Base-by-base conservation (phyloP, 1,140 invertebrate species). In the Eciton burchellii region DNA sequence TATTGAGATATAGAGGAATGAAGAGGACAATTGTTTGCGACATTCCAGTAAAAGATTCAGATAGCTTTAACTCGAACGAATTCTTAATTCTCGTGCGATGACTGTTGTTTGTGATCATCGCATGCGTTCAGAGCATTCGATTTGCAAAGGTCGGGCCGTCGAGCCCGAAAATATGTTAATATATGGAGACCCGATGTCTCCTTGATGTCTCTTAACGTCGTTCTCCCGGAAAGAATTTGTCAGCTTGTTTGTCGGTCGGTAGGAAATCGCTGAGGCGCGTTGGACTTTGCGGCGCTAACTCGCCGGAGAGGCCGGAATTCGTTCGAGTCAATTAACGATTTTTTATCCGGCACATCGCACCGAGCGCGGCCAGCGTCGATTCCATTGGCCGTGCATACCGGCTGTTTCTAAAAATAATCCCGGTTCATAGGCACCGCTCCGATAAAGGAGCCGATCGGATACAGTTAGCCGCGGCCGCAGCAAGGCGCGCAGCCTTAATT, bases 391-490 rank as follows among this genome's bases (percentile, higher is more conserved):
- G 85, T 79, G 70, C 66, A 62, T 79, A 70, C 43, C 70, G 57
- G 79, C 35, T 56, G 26, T 68, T n/a, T 83, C 84, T 87, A 87
- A 87, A 87, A 86, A 86, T 87, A 87, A 85, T 49, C 56, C 57
- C 49, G 81, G 81, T 86, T 87, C 85, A 86, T 72, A 77, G 79
- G 41, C 83, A 83, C 19, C 49, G 54, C 43, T 12, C 43, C 49
- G 62, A 81, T 60, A 59, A 71, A 70, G 24, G 16, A 60, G 43
- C 60, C 47, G 49, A 43, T 49, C 70, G 65, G 41, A 35, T 82
- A 70, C 83, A 59, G 60, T 86, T 84, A 71, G 70, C 26, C 68
- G 35, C 56, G 54, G 43, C n/a, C n/a, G 57, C 74, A 68, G 66
- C 66, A 77, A 77, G n/a, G 52, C 52, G 63, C 63, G 49, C 62